These are phyloP conservation scores for Gavialis gangeticus DNA, from an alignment of 2,113 vertebrate genomes.

Conservation along the genomic window DNA sequence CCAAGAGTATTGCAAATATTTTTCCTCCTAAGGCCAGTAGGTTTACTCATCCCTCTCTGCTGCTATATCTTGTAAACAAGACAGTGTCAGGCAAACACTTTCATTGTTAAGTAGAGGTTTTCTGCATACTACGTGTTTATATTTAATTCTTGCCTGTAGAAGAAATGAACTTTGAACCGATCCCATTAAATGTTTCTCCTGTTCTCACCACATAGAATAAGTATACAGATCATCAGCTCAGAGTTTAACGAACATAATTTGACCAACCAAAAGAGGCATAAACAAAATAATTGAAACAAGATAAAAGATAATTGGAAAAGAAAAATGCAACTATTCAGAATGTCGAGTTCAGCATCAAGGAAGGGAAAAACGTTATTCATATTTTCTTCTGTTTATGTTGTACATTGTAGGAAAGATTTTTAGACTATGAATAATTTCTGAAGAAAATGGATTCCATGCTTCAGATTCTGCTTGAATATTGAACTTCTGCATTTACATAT, in stretches of 20 bases:
- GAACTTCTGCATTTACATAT: neutral
- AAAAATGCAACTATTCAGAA: neutral
- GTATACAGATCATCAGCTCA: constrained; percentile 10
- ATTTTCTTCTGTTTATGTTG: neutral
- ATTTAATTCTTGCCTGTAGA: constrained; percentile 11
- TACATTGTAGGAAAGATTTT: neutral
- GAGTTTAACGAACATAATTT: constrained; percentile 34
- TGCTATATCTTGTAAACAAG: neutral
- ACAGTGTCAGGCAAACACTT: neutral
- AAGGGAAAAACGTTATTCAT: neutral
- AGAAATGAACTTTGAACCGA: neutral
- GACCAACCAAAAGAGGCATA: neutral
- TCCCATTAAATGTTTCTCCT: neutral
- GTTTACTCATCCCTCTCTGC: neutral
- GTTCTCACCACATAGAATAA: constrained; percentile 8
- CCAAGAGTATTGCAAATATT: neutral
- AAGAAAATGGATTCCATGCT: neutral
- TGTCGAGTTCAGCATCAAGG: constrained; percentile 17
- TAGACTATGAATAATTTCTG: neutral
- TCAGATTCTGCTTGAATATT: neutral
- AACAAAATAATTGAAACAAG: constrained; percentile 58
- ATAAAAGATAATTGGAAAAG: constrained; percentile 54
- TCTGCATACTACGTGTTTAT: neutral
- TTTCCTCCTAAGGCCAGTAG: neutral
- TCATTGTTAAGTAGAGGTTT: neutral